Conservation (phyloP, 2,888 invertebrate species). For the Zaprionus obscuricornis region DNA sequence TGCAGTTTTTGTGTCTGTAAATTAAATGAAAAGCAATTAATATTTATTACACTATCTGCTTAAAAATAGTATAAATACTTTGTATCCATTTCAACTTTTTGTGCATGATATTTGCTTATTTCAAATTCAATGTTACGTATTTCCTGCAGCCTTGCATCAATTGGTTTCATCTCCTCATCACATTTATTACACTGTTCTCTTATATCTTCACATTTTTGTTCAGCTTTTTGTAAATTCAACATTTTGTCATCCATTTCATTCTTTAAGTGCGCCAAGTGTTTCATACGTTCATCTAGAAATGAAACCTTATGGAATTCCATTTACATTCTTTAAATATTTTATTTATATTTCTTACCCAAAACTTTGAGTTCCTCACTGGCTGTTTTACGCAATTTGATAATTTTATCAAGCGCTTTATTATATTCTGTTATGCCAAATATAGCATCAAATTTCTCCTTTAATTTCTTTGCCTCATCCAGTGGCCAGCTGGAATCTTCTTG, state of each 20-base stretch:
- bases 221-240: conserved; percentile 85
- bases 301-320: too few species aligned
- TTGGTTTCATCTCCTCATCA: conserved; percentile 85
- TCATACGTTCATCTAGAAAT: conserved; percentile 84
- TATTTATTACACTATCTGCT: too few species aligned
- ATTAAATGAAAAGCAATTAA: background rate
- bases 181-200: conserved; percentile 86
- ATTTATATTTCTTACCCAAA: conserved; percentile 83
- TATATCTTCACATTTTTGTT: conserved; percentile 86
- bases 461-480: conserved; percentile 94
- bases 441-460: conserved; percentile 98
- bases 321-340: too few species aligned
- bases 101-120: conserved; percentile 84
- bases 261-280: conserved; percentile 85
- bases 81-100: conserved; percentile 85
- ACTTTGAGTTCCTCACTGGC: conserved; percentile 84
- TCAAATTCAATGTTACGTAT: conserved; percentile 85
- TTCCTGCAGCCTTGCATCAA: conserved; percentile 84
- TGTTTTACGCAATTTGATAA: conserved; percentile 88
- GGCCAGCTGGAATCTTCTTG: conserved; percentile 99
- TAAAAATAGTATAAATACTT: background rate
- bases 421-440: conserved; percentile 98
- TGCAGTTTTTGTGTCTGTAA: conserved; percentile 85
- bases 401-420: conserved; percentile 92
- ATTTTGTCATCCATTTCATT: conserved; percentile 86